These are phyloP conservation scores for Cladopsammia gracilis DNA, from an alignment of 64 coral and sea anemone species.

Conservation along the genomic window DNA sequence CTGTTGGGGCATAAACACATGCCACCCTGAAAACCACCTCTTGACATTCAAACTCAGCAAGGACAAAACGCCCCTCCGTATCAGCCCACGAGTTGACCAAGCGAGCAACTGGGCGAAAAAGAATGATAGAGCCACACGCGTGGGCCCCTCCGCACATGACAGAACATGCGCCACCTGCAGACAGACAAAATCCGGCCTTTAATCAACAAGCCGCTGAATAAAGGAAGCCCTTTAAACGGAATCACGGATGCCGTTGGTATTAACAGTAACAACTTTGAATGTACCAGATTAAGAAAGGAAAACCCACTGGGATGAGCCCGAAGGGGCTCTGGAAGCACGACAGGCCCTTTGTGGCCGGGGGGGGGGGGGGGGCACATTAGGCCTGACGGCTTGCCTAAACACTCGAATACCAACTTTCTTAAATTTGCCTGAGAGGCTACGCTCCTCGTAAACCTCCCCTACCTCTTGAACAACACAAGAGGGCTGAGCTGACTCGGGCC, in stretches of 20 bases:
- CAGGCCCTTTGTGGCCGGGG: too few relatives aligned
- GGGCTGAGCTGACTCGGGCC: too few relatives aligned
- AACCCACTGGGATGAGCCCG: not conserved
- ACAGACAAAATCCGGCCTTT: not conserved
- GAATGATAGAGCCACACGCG: not conserved
- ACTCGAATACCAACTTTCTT: too few relatives aligned
- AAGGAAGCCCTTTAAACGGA: not conserved
- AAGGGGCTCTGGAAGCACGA: too few relatives aligned
- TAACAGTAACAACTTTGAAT: not conserved
- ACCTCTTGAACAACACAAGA: too few relatives aligned
- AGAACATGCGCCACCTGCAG: slow-evolving; percentile 59
- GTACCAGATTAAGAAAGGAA: not conserved
- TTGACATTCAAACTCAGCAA: too few relatives aligned
- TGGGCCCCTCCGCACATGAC: not conserved
- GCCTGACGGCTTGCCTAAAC: too few relatives aligned
- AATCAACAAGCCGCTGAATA: slow-evolving; percentile 23
- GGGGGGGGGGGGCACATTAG: too few relatives aligned
- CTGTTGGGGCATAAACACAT: not conserved
- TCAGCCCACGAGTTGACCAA: not conserved
- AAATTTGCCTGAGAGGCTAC: too few relatives aligned
- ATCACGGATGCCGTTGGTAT: slow-evolving; percentile 33
- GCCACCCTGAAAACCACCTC: not conserved
- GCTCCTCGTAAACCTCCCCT: too few relatives aligned
- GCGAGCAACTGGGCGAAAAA: not conserved
- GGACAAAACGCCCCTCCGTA: too few relatives aligned